Conservation (phyloP, 1,140 invertebrate species). For the Orius laevigatus region DNA sequence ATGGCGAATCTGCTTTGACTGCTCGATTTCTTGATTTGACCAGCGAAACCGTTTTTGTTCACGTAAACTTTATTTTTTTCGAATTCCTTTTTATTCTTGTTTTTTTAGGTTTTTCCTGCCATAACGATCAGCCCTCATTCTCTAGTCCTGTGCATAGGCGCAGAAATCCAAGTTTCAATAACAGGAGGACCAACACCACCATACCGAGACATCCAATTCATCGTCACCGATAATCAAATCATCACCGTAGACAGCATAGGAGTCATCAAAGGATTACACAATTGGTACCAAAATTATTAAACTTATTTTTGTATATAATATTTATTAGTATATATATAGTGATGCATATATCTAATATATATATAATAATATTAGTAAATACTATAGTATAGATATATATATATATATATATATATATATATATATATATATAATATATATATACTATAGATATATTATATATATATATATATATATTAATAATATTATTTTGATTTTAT, state of each 20-base stretch:
- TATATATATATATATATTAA: no score
- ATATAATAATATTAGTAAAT: no score
- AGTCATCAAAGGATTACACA: constrained; percentile 38
- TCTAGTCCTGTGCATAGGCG: constrained; percentile 53
- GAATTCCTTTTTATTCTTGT: background rate
- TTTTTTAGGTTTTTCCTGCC: constrained; percentile 44
- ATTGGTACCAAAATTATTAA: no score
- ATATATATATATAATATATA: no score
- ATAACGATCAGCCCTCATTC: constrained; percentile 51
- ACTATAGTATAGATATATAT: no score
- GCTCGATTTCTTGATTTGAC: background rate
- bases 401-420: no score
- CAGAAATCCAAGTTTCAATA: constrained; percentile 47
- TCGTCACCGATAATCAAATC: constrained; percentile 26
- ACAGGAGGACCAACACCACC: constrained; percentile 59
- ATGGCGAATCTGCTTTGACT: constrained; percentile 13
- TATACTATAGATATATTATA: no score
- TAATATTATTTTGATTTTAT: constrained; percentile 20
- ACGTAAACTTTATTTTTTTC: constrained; percentile 4
- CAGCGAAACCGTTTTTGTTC: background rate
- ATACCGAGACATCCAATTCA: constrained; percentile 43
- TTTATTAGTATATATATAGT: no score
- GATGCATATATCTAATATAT: no score
- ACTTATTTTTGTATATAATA: no score
- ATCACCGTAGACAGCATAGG: constrained; percentile 38